Evolutionary conservation across 2,113 vertebrate genomes (phyloP).

Genomic region (Corvus hawaiiensis): DNA sequence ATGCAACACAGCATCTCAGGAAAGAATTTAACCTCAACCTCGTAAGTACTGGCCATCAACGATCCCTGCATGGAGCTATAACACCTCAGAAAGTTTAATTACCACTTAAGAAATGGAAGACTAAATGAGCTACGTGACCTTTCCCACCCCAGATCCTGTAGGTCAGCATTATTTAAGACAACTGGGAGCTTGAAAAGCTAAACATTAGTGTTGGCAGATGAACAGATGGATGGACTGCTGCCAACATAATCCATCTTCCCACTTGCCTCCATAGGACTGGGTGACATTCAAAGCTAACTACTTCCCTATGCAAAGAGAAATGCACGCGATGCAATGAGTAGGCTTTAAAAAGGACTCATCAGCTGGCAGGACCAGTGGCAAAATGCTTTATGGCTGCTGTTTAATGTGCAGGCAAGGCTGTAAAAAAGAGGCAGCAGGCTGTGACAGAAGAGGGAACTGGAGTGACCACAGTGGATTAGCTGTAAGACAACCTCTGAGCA

Average conservation of each 20-base stretch:
- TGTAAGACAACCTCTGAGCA: neutral
- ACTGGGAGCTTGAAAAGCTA: conserved; percentile 38
- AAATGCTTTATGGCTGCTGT: conserved; percentile 14
- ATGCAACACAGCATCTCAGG: neutral
- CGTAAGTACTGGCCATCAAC: neutral
- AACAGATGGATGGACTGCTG: conserved; percentile 60
- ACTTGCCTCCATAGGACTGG: conserved; percentile 11
- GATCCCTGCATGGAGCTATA: neutral
- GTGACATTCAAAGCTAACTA: conserved; percentile 56
- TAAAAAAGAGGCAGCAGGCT: neutral
- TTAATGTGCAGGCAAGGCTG: neutral
- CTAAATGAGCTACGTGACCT: conserved; percentile 47
- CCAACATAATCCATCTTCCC: conserved; percentile 56
- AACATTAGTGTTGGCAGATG: conserved; percentile 58
- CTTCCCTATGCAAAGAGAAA: conserved; percentile 26
- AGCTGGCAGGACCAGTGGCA: neutral
- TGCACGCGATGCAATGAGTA: neutral
- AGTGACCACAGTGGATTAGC: conserved; percentile 9
- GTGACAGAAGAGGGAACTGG: neutral
- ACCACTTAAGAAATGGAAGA: conserved; percentile 31
- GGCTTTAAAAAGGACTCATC: conserved; percentile 27
- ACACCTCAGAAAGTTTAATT: conserved; percentile 49
- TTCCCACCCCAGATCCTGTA: conserved; percentile 49
- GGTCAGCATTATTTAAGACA: conserved; percentile 66
- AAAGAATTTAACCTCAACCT: neutral